phyloP scores from a whole-genome alignment of 2,797 vertebrate genomes.

The Myotis myotis region DNA sequence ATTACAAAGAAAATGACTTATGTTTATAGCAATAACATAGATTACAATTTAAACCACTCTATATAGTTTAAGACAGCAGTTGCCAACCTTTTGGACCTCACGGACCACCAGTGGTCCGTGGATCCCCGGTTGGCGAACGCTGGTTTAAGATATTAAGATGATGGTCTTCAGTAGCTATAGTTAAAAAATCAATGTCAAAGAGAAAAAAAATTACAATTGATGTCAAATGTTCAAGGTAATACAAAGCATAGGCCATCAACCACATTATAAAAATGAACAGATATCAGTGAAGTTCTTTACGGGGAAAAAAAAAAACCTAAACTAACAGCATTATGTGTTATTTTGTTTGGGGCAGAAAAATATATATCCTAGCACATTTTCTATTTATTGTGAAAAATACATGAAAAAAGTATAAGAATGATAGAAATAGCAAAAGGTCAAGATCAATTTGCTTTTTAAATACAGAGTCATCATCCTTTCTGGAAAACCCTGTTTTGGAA shows the following conservation, averaged over 20 bases:
- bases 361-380: not conserved
- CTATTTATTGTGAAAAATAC: conserved; percentile 33
- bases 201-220: not conserved
- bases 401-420: not conserved
- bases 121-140: too few relatives aligned
- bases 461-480: not conserved
- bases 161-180: not conserved
- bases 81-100: too few relatives aligned
- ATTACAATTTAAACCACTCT: not conserved
- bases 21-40: not conserved
- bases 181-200: conserved; percentile 8
- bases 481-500: not conserved
- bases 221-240: not conserved
- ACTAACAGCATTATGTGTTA: not conserved
- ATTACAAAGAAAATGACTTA: conserved; percentile 55
- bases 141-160: not conserved
- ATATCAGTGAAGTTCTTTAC: not conserved
- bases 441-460: conserved; percentile 53
- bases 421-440: not conserved
- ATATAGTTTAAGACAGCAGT: not conserved
- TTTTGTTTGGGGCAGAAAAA: not conserved
- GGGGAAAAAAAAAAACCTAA: not conserved
- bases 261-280: conserved; percentile 4
- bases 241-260: not conserved
- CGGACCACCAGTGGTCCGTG: too few relatives aligned